Base-by-base conservation (phyloP, 1,140 invertebrate genomes). In the Drosophila erecta region DNA sequence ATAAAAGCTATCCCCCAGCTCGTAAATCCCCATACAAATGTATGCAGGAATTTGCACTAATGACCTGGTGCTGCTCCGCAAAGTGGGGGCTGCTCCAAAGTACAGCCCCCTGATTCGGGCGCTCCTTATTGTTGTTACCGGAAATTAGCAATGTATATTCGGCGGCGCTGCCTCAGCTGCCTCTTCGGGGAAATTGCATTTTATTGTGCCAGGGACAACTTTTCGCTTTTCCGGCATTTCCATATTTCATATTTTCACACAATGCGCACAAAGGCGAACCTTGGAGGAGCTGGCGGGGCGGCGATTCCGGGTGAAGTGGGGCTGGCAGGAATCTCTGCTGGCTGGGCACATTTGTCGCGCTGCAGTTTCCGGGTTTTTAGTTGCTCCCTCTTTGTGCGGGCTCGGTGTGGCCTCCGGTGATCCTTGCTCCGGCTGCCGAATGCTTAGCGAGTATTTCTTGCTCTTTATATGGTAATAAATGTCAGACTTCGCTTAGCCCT, bases 381-480 rank as follows among this genome's bases (percentile, higher is more conserved):
- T 65, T 74, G 30, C 47, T 61, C 50, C 56, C 33, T 57, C 41
- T 81, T 85, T 86, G 81, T 74, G 56, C 41, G 59, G 38, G 14
- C 10, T 15, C 17, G 37, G 57, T 53, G 49, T 47, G 27, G 30
- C 47, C 53, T 46, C 17, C 66, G 62, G 64, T 24, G 41, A 3
- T 17, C 4, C 47, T 61, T 11, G 10, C 40, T 73, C 41, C 17
- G 7, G 14, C 17, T 41, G 15, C 50, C 47, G 37, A 67, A 51
- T 54, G 47, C 62, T 78, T 66, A 53, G 46, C 58, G 54, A 49
- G 76, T 71, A 80, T 77, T 85, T 80, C 81, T 65, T 70, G 65
- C 75, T 81, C 70, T 78, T 81, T 87, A 86, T 86, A 86, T 86
- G 81, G 81, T 81, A 86, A 86, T 86, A 86, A 86, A 86, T 87